phyloP scores from a whole-genome alignment of 2,797 vertebrate genomes.

The Coluber constrictor region DNA sequence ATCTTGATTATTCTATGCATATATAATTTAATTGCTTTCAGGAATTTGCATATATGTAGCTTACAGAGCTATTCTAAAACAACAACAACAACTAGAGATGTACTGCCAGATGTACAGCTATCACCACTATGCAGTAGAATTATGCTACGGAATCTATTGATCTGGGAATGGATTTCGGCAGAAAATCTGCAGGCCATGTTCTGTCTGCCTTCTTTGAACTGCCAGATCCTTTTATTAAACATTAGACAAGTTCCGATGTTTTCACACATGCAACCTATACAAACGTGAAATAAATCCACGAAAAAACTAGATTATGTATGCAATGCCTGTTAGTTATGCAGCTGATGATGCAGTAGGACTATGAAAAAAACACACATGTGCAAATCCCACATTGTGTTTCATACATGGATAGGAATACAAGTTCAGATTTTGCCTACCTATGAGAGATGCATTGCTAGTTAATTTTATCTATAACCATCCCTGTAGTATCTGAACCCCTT shows the following conservation, averaged over 20 bases:
- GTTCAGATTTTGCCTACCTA: background rate
- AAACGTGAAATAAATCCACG: background rate
- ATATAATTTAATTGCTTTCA: background rate
- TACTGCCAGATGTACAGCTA: background rate
- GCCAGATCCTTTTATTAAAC: background rate
- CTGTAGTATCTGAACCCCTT: background rate
- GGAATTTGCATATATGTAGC: background rate
- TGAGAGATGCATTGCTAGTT: background rate
- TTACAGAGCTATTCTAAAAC: background rate
- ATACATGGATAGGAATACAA: background rate
- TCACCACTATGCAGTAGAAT: background rate
- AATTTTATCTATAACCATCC: background rate
- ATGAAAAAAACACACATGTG: background rate
- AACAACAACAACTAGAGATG: background rate
- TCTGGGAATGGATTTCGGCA: background rate
- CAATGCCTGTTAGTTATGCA: no score
- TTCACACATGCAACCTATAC: background rate
- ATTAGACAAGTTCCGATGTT: background rate
- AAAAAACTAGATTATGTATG: background rate
- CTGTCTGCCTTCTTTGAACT: background rate
- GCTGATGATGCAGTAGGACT: background rate
- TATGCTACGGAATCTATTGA: background rate
- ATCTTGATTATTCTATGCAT: background rate
- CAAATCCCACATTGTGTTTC: background rate
- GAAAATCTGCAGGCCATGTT: background rate